These are phyloP conservation scores for Suillia variegata DNA, from an alignment of 2,888 invertebrate species.

Conservation along the genomic window DNA sequence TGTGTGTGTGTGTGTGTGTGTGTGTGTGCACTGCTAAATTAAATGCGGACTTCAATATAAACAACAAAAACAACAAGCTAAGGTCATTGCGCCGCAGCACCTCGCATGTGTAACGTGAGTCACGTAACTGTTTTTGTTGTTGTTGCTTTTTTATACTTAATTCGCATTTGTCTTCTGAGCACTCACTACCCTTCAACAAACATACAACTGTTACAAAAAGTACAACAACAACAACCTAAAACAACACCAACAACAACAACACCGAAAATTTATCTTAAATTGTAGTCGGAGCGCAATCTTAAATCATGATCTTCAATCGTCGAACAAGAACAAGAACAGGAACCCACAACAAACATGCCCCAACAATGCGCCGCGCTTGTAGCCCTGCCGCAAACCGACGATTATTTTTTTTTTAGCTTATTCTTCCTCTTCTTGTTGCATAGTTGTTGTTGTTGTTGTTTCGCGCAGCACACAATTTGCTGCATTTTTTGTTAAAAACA, in stretches of 20 bases:
- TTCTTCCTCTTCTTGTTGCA: no score
- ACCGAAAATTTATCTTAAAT: constrained; percentile 1
- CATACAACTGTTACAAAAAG: background rate
- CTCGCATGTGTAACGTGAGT: constrained; percentile 4
- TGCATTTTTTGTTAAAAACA: constrained; percentile 1
- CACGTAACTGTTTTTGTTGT: constrained; percentile 1
- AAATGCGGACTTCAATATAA: no score
- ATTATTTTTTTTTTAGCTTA: background rate
- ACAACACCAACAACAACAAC: background rate
- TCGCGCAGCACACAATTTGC: constrained; percentile 1
- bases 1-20: no score
- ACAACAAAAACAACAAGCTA: no score
- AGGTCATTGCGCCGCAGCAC: background rate
- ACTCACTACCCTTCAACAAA: no score
- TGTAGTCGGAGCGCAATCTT: background rate
- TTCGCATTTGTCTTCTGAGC: no score
- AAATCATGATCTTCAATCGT: background rate
- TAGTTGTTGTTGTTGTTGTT: no score
- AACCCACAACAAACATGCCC: background rate
- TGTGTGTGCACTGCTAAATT: no score
- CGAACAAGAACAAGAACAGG: no score
- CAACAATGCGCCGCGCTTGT: background rate
- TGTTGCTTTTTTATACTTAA: background rate
- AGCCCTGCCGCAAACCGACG: background rate
- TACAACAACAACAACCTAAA: background rate